Evolutionary conservation across 2,113 vertebrate species (phyloP), one percentile per base, ranked within the genome.

Genomic region (Puntigrus tetrazona): DNA sequence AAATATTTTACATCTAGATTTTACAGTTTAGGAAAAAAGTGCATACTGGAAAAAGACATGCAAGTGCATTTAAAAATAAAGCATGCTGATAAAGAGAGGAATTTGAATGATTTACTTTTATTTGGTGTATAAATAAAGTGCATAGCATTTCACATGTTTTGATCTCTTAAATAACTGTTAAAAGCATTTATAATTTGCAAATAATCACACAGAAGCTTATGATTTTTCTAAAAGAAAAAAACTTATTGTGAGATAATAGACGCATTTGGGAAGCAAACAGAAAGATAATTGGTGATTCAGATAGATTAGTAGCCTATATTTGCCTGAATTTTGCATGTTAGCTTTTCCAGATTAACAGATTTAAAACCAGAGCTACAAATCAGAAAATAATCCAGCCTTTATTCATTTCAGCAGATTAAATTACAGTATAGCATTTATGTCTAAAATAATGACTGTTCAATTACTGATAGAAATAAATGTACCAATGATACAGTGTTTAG

Each of bases 21-120:
- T 57, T 14, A 38, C 20, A 69, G n/a, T 5, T 69, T 7, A 27
- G 11, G 5, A 36, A n/a, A n/a, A 7, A 55, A 11, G 6, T 43
- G 14, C 11, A 25, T 36, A 57, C 22, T 14, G 75, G 9, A 57
- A 36, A 36, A 31, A 52, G 8, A 34, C 22, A 9, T 52, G 7
- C 18, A 72, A 55, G 47, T 55, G 31, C n/a, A 16, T 20, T 61
- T 43, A 18, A 9, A 43, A 61, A 61, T 78, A 78, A 78, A 78
- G 57, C 34, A 41, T 43, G 75, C 1, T 31, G 13, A 47, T 29
- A 75, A 50, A 76, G 18, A 52, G 16, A 61, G 14, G 9, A 41
- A 18, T 41, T 63, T 79, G n/a, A n/a, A 61, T 43, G 11, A 59
- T 43, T 41, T 25, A 14, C 8, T 43, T 79, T 78, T 43, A 63